Percentiles rank a stretch among this genome's conserved stretches.
These are phyloP conservation scores for Cyclina sinensis DNA, from an alignment of 1,140 invertebrate genomes.

Conservation along the genomic window DNA sequence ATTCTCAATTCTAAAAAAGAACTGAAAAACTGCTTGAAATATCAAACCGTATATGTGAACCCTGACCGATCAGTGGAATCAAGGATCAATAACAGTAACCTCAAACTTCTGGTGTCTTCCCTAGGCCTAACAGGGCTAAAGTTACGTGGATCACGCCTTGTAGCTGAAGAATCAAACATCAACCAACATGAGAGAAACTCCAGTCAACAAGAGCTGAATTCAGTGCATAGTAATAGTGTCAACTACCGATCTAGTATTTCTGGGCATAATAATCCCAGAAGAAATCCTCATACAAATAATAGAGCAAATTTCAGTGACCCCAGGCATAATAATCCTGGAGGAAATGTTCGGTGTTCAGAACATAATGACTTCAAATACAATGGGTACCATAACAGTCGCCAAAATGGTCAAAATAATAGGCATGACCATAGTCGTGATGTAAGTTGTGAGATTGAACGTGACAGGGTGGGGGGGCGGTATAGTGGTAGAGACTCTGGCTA, in stretches of 20 bases:
- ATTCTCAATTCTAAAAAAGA: constrained; percentile 1
- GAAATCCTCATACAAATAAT: too few relatives aligned
- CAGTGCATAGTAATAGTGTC: neutral
- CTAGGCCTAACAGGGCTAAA: constrained; percentile 17
- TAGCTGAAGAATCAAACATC: neutral
- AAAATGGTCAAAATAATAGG: neutral
- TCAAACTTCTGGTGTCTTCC: constrained; percentile 7
- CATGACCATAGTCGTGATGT: neutral
- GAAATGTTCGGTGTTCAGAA: too few relatives aligned
- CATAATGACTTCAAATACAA: neutral
- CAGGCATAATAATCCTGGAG: constrained; percentile 33
- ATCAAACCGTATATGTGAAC: constrained; percentile 1
- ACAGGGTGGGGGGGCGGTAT: neutral
- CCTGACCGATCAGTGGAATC: neutral
- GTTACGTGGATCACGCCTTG: neutral
- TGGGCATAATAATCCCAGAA: too few relatives aligned
- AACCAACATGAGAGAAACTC: neutral
- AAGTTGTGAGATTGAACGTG: neutral
- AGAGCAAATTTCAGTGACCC: too few relatives aligned
- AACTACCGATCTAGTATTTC: neutral
- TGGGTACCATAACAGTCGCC: too few relatives aligned
- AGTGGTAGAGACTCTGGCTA: neutral
- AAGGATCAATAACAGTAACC: neutral
- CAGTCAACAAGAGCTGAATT: neutral
- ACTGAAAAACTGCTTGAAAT: neutral